Percentiles rank a stretch among this genome's conserved stretches.
Evolutionary conservation across 2,888 invertebrate species (phyloP).

Genomic region (Leuctra nigra): DNA sequence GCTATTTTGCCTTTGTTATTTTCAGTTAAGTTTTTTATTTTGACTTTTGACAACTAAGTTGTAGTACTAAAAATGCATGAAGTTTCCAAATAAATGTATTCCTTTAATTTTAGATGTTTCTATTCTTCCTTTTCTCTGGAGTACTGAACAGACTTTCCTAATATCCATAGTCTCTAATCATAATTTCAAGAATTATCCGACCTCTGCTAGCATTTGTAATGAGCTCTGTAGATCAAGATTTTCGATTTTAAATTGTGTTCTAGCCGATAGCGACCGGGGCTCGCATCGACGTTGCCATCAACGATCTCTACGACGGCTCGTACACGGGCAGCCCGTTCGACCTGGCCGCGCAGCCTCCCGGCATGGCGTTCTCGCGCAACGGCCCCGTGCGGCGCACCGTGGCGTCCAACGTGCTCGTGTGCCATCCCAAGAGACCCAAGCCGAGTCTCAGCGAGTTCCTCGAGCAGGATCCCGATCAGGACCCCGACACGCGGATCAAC

Average conservation of each 20-base stretch:
- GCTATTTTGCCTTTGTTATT: no score
- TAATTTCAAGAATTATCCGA: no score
- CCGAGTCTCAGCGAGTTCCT: constrained; percentile 81
- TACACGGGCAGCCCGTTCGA: constrained; percentile 92
- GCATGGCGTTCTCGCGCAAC: constrained; percentile 61
- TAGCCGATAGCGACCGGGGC: constrained; percentile 74
- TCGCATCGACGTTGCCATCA: constrained; percentile 90
- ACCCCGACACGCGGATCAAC: constrained; percentile 76
- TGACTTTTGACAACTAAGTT: no score
- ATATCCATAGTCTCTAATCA: no score
- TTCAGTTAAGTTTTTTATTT: no score
- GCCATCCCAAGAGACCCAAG: constrained; percentile 58
- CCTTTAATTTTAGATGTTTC: no score
- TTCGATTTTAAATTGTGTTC: no score
- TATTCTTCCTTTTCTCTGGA: no score
- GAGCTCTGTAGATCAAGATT: background rate
- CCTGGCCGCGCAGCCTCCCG: constrained; percentile 66
- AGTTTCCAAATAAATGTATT: no score
- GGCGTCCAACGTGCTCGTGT: constrained; percentile 72
- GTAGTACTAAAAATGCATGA: no score
- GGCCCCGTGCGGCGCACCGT: constrained; percentile 67
- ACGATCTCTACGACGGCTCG: constrained; percentile 91
- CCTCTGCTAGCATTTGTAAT: no score
- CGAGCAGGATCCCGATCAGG: constrained; percentile 72
- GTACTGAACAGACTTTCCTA: no score